Evolutionary conservation across 2,888 invertebrate genomes (phyloP).

Genomic region (Alloscopus bannaensis): DNA sequence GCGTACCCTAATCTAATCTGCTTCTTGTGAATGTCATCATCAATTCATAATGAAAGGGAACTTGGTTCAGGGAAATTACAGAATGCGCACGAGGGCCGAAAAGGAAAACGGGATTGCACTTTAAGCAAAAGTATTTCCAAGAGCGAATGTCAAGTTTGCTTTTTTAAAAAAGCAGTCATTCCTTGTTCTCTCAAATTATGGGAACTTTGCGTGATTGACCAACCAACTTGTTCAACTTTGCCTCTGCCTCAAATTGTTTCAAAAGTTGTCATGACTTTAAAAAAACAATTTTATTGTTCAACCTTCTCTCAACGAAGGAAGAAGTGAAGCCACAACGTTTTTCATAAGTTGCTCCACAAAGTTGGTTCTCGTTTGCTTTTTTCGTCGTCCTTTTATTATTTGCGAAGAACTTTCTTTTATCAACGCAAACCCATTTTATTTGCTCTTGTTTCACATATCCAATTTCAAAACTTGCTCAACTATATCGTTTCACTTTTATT

Average conservation of each 20-base stretch:
- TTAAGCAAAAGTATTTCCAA: too few relatives aligned
- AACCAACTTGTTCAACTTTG: neutral
- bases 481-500: neutral
- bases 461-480: neutral
- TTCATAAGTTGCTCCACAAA: slow-evolving; percentile 7
- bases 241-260: neutral
- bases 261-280: neutral
- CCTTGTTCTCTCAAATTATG: slow-evolving; percentile 44
- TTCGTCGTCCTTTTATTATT: neutral
- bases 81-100: too few relatives aligned
- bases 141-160: neutral
- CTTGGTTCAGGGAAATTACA: too few relatives aligned
- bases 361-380: neutral
- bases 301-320: too few relatives aligned
- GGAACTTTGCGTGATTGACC: too few relatives aligned
- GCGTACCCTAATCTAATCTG: too few relatives aligned
- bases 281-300: neutral
- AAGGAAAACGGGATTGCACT: too few relatives aligned
- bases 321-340: neutral
- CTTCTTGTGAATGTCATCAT: too few relatives aligned
- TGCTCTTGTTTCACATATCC: neutral
- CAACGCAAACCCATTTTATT: neutral
- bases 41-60: too few relatives aligned
- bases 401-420: slow-evolving; percentile 7
- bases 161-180: neutral